Percentiles rank a stretch among this genome's conserved stretches.
phyloP scores from a whole-genome alignment of 2,797 vertebrate genomes.

The Phoxinus dragarum region DNA sequence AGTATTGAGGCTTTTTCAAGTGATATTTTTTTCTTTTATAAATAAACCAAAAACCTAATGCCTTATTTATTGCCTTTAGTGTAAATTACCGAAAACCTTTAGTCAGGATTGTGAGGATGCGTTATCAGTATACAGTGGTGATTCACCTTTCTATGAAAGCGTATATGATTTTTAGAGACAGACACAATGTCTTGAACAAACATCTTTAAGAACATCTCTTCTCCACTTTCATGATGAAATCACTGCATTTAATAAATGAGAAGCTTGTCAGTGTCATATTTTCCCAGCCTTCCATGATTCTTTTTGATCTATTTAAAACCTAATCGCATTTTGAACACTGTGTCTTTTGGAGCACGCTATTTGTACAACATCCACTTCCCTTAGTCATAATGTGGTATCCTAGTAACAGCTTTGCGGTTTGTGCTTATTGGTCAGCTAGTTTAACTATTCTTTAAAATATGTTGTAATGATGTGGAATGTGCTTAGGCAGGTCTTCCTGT shows the following conservation, averaged over 20 bases:
- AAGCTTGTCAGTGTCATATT: conserved; percentile 11
- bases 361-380: not conserved
- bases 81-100: not conserved
- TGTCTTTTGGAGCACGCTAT: not conserved
- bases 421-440: conserved; percentile 5
- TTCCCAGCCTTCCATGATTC: not conserved
- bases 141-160: conserved; percentile 6
- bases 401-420: conserved; percentile 13
- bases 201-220: conserved; percentile 9
- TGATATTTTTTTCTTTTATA: not conserved
- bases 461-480: not conserved
- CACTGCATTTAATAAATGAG: not conserved
- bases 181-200: conserved; percentile 31
- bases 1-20: not conserved
- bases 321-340: conserved; percentile 34
- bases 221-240: conserved; percentile 27
- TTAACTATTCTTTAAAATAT: conserved; percentile 3
- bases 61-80: not conserved
- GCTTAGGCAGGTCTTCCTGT: not conserved
- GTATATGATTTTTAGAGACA: conserved; percentile 6
- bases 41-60: conserved; percentile 7
- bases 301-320: conserved; percentile 41
- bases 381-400: conserved; percentile 41
- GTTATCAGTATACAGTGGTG: not conserved
- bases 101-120: not conserved